Conservation (phyloP, 2,888 invertebrate genomes). For the Sminthurides aquaticus region DNA sequence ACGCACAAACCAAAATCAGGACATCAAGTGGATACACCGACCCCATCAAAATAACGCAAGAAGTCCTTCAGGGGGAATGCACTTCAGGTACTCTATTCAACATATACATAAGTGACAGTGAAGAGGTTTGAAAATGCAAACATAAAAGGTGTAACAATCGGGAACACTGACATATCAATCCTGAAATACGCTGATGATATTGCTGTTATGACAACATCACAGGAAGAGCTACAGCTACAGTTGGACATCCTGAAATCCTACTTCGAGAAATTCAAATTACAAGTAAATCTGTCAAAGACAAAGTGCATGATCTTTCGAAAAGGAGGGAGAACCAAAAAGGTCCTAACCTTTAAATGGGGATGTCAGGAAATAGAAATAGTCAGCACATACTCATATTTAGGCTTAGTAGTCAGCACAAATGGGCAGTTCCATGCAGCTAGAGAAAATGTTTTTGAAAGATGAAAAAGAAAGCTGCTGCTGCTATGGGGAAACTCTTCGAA, state of each 20-base stretch:
- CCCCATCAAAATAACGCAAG: background rate
- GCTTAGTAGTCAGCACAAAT: background rate
- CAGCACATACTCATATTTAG: background rate
- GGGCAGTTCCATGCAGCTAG: background rate
- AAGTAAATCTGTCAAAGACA: background rate
- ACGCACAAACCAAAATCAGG: background rate
- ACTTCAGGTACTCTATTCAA: too few relatives aligned
- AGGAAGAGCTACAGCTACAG: background rate
- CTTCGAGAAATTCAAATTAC: background rate
- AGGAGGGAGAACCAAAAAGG: background rate
- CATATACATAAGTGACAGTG: too few relatives aligned
- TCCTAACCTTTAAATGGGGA: background rate
- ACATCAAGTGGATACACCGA: background rate
- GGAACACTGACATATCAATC: background rate
- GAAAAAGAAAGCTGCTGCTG: background rate
- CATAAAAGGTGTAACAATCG: background rate
- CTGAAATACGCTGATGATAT: too few relatives aligned
- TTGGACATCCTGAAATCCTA: background rate
- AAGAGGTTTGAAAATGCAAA: background rate
- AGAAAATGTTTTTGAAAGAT: background rate
- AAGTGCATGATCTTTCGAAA: background rate
- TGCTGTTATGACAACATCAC: background rate
- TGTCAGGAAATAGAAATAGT: background rate
- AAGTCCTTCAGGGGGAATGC: slow-evolving; percentile 10
- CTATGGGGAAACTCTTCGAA: background rate